Conservation (phyloP, 2,797 vertebrate genomes). For the Aphelocoma californica region DNA sequence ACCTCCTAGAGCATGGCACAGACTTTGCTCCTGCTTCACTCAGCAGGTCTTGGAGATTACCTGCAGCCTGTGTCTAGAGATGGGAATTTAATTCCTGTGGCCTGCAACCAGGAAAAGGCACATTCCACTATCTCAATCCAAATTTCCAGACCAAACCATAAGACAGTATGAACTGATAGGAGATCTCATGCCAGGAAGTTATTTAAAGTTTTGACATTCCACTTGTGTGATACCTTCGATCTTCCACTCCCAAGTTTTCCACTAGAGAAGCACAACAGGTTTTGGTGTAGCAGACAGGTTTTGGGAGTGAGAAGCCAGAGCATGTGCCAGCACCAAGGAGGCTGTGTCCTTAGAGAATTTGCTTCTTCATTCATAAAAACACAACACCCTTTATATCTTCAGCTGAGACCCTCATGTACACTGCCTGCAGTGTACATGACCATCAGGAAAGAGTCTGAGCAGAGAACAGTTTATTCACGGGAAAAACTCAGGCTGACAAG, state of each 20-base stretch:
- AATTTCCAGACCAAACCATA: background rate
- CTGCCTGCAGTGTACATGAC: background rate
- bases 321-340: background rate
- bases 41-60: background rate
- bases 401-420: background rate
- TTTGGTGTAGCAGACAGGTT: background rate
- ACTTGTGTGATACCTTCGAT: background rate
- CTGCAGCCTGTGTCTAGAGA: background rate
- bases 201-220: background rate
- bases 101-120: background rate
- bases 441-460: background rate
- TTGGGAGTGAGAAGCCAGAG: background rate
- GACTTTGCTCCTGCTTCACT: background rate
- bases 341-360: background rate
- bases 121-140: background rate
- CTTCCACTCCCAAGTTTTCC: background rate
- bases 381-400: background rate
- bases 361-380: background rate
- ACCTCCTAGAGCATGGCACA: background rate
- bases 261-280: background rate
- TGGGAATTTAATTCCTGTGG: background rate
- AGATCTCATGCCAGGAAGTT: background rate
- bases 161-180: background rate
- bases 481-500: background rate
- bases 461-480: background rate